Percentiles rank a stretch among this genome's conserved stretches.
Evolutionary conservation across 1,140 invertebrate genomes (phyloP).

Genomic region (Apis florea): DNA sequence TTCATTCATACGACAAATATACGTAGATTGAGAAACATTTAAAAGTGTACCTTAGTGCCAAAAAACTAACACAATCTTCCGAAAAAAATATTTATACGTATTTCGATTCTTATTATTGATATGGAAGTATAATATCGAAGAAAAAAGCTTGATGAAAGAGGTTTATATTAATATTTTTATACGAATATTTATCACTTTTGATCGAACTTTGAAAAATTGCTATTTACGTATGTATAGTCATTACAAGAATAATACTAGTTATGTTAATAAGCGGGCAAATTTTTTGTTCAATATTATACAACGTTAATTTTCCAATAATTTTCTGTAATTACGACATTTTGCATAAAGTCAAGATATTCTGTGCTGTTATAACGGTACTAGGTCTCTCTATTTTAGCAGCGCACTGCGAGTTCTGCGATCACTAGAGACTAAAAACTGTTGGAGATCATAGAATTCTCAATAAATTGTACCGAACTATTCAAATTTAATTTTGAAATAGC

Average conservation of each 20-base stretch:
- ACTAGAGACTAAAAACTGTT: conserved; percentile 36
- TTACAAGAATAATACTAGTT: conserved; percentile 40
- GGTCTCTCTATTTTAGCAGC: conserved; percentile 5
- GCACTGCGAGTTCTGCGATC: conserved; percentile 53
- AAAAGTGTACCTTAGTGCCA: conserved; percentile 12
- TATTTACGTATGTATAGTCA: conserved; percentile 22
- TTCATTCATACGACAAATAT: not conserved
- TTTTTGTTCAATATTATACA: conserved; percentile 2
- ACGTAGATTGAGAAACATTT: not conserved
- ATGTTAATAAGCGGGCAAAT: conserved; percentile 1
- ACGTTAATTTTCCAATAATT: not conserved
- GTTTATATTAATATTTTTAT: conserved; percentile 8
- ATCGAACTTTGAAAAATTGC: conserved; percentile 21
- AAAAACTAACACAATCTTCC: conserved; percentile 4
- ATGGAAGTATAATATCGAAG: conserved; percentile 10
- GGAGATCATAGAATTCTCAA: conserved; percentile 5
- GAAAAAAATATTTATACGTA: not conserved
- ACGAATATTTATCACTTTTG: conserved; percentile 19
- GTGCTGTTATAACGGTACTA: conserved; percentile 32
- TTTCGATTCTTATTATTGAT: not conserved
- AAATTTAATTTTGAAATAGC: conserved; percentile 19
- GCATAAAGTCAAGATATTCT: conserved; percentile 4
- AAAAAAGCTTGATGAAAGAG: not conserved
- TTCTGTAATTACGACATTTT: conserved; percentile 19
- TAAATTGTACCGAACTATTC: not conserved